phyloP scores from a whole-genome alignment of 1,140 invertebrate genomes.

The Saxidomus purpurata region DNA sequence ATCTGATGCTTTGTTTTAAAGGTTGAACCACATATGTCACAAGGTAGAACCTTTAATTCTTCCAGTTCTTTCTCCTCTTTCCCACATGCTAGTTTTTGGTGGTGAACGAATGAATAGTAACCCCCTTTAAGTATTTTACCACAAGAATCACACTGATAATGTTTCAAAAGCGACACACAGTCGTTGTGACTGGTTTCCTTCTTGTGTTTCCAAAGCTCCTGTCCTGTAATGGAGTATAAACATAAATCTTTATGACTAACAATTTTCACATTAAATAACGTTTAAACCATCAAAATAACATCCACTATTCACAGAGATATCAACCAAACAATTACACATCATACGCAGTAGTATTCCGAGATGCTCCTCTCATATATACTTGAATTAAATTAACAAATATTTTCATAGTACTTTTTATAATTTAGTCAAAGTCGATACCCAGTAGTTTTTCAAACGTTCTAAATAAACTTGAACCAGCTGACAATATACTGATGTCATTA shows the following conservation, averaged over 20 bases:
- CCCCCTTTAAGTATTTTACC: conserved; percentile 5
- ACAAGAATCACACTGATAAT: conserved; percentile 33
- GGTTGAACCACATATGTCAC: conserved; percentile 8
- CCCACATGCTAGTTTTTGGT: conserved; percentile 11
- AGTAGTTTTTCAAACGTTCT: too few relatives aligned
- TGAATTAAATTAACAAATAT: too few relatives aligned
- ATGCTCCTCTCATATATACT: too few relatives aligned
- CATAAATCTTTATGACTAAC: too few relatives aligned
- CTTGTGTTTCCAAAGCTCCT: conserved; percentile 33
- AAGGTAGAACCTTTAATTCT: not conserved
- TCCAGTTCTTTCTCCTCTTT: conserved; percentile 14
- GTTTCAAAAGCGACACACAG: not conserved
- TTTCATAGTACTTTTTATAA: too few relatives aligned
- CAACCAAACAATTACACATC: too few relatives aligned
- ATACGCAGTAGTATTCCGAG: not conserved
- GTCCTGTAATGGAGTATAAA: not conserved
- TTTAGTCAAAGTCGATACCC: too few relatives aligned
- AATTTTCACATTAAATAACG: not conserved
- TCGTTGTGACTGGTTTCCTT: conserved; percentile 19
- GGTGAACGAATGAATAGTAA: not conserved
- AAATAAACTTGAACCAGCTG: too few relatives aligned
- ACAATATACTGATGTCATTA: too few relatives aligned
- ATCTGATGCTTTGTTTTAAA: conserved; percentile 15
- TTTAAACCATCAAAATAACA: not conserved
- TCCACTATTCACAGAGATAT: not conserved